Percentiles rank a stretch among this genome's conserved stretches.
Evolutionary conservation across 2,797 vertebrate genomes (phyloP).

Genomic region (Austrolebias charrua): DNA sequence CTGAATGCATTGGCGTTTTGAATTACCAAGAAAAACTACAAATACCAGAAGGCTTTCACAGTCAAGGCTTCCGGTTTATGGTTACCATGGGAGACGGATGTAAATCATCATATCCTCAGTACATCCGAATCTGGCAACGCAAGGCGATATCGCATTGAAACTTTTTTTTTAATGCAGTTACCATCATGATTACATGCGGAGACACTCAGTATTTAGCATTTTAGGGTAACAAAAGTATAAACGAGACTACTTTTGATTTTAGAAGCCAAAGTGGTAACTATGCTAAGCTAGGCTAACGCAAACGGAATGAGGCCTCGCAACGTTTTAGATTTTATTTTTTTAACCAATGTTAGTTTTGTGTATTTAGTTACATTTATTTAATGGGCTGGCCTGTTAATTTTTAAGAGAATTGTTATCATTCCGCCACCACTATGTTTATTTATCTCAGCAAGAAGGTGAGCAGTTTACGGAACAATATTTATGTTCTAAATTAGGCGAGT

Average conservation of each 20-base stretch:
- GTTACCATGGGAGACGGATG: slow-evolving; percentile 79
- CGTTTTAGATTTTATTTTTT: too few relatives aligned
- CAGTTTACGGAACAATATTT: neutral
- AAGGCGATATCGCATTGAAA: neutral
- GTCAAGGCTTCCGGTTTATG: slow-evolving; percentile 62
- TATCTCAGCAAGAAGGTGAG: slow-evolving; percentile 96
- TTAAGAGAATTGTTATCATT: neutral
- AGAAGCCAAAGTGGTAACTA: neutral
- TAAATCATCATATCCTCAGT: slow-evolving; percentile 43
- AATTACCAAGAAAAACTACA: slow-evolving; percentile 61
- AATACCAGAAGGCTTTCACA: slow-evolving; percentile 18
- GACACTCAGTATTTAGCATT: fast-evolving
- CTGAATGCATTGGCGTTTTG: too few relatives aligned
- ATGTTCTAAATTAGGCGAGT: neutral
- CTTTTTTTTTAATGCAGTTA: neutral
- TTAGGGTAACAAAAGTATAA: neutral
- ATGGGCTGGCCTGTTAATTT: too few relatives aligned
- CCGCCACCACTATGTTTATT: slow-evolving; percentile 83
- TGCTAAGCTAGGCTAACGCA: slow-evolving; percentile 40
- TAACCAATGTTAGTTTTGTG: neutral
- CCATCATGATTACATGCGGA: fast-evolving
- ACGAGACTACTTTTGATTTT: neutral
- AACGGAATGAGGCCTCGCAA: neutral
- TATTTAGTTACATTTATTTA: neutral
- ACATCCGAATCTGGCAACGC: fast-evolving